These are phyloP conservation scores for Diuraphis noxia DNA, from an alignment of 1,140 invertebrate genomes.

Conservation along the genomic window DNA sequence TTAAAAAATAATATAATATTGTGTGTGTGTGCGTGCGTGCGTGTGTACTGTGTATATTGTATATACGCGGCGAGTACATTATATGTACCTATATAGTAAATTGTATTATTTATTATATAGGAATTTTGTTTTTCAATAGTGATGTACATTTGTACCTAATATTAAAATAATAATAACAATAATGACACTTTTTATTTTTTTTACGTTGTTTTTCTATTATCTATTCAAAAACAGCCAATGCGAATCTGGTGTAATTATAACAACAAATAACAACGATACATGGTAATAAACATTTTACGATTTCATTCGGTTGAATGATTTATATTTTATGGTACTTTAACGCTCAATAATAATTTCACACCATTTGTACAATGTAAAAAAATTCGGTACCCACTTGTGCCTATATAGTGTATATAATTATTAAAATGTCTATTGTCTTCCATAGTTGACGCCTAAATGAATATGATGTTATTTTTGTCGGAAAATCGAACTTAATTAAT, in stretches of 20 bases:
- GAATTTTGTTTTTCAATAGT: neutral
- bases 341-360: conserved; percentile 10
- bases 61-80: too few relatives aligned
- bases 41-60: neutral
- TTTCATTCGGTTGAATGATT: conserved; percentile 23
- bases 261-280: neutral
- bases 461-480: neutral
- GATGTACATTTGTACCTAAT: neutral
- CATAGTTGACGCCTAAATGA: too few relatives aligned
- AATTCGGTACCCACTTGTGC: neutral
- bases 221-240: neutral
- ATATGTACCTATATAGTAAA: neutral
- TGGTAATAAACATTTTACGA: neutral
- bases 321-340: neutral
- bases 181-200: neutral
- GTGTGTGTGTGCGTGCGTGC: too few relatives aligned
- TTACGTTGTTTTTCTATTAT: neutral
- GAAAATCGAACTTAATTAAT: neutral
- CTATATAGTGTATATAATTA: neutral
- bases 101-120: neutral
- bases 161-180: neutral
- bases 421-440: neutral
- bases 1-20: neutral
- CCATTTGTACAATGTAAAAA: neutral
- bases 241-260: neutral